Base-by-base conservation (phyloP, 2,888 invertebrate genomes). In the Trisateles emortualis region DNA sequence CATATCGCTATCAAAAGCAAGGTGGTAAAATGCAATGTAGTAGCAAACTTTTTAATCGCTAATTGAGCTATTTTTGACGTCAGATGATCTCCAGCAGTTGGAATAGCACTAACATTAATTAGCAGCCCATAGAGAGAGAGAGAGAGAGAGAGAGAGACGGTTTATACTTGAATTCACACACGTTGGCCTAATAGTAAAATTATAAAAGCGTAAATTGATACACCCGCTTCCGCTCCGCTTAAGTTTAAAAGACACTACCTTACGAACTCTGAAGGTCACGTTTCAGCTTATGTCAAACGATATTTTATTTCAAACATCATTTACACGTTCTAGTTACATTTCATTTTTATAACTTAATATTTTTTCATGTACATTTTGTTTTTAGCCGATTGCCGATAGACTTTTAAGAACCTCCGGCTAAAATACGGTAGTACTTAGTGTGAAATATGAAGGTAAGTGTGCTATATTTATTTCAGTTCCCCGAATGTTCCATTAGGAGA, bases 251-350 rank as follows among this genome's bases (percentile, higher is more conserved):
- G n/a, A 13, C 45, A 56, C 38, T 44, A 49, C 17, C 52, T 40
- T 47, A 47, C 43, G 52, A 35, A 29, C 38, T 43, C 39, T 47
- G 30, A 74, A 76, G 77, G 78, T 76, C 78, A 79, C 77, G 74
- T 76, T 69, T 65, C 53, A 57, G 68, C 64, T 74, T 69, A 70
- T 64, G 65, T 72, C 69, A 68, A 71, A 70, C 73, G 66, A 77
- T 82, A 79, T 78, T 79, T 81, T 74, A 79, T 78, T 73, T 76
- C 68, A 73, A 74, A 75, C 76, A 78, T 78, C 74, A 79, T 77
- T 79, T 75, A 74, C 79, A 79, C 78, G 80, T 76, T 72, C 66
- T 44, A 53, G 67, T 72, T 64, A 78, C 74, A 76, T 81, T 76
- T 83, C 74, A 78, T 77, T 79, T 81, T 78, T 73, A 77, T 72